These are phyloP conservation scores for Clarias macrocephalus DNA, from an alignment of 2,113 vertebrate genomes.

Conservation along the genomic window DNA sequence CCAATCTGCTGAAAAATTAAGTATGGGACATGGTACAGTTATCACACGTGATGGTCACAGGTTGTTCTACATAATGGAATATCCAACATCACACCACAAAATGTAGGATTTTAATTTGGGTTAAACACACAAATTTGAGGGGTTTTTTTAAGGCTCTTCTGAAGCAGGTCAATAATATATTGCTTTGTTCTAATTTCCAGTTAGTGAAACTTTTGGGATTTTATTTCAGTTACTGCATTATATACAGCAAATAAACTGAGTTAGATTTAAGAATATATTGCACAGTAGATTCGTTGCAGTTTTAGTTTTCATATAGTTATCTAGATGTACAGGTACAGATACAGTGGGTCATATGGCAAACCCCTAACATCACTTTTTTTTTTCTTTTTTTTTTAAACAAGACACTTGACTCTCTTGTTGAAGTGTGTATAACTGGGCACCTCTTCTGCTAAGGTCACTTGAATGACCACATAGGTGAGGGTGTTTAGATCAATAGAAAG, in stretches of 20 bases:
- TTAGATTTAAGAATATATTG: neutral
- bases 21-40: neutral
- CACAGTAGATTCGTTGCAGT: neutral
- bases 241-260: neutral
- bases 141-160: neutral
- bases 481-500: slow-evolving; percentile 27
- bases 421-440: neutral
- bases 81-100: neutral
- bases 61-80: neutral
- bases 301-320: neutral
- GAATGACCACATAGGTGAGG: neutral
- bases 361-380: neutral
- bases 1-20: neutral
- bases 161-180: neutral
- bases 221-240: neutral
- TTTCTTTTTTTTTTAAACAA: neutral
- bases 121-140: too few relatives aligned
- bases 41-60: neutral
- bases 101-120: neutral
- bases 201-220: neutral
- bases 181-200: neutral
- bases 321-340: too few relatives aligned
- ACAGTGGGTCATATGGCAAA: neutral
- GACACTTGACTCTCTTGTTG: neutral
- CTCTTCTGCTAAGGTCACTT: slow-evolving; percentile 1